These are phyloP conservation scores for Girardia tigrina DNA, from an alignment of 2,888 invertebrate genomes.

Conservation along the genomic window DNA sequence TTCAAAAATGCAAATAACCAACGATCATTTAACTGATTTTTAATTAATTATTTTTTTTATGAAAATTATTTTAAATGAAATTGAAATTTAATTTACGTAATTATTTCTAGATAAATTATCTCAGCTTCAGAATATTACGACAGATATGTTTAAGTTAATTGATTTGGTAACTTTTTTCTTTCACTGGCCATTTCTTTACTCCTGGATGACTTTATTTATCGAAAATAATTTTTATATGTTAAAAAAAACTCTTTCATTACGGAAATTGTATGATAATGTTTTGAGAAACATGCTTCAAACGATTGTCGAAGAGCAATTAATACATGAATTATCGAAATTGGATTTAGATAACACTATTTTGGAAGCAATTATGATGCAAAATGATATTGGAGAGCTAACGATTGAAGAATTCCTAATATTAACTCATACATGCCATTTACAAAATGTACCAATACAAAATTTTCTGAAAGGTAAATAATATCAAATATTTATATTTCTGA, in stretches of 20 bases:
- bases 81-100: no score
- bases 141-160: neutral
- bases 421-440: neutral
- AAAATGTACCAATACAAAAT: neutral
- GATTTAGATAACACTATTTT: neutral
- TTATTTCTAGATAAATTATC: neutral
- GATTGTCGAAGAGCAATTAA: neutral
- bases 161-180: neutral
- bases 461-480: neutral
- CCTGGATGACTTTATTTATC: neutral
- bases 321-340: neutral
- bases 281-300: neutral
- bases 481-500: no score
- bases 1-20: no score
- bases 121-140: neutral
- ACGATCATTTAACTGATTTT: no score
- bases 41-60: no score
- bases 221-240: neutral
- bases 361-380: neutral
- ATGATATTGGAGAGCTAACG: neutral
- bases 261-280: neutral
- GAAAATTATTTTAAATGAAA: no score
- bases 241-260: neutral
- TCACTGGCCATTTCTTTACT: neutral
- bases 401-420: neutral